phyloP scores from a whole-genome alignment of 2,113 vertebrate genomes.

The Lethenteron camtschaticum region DNA sequence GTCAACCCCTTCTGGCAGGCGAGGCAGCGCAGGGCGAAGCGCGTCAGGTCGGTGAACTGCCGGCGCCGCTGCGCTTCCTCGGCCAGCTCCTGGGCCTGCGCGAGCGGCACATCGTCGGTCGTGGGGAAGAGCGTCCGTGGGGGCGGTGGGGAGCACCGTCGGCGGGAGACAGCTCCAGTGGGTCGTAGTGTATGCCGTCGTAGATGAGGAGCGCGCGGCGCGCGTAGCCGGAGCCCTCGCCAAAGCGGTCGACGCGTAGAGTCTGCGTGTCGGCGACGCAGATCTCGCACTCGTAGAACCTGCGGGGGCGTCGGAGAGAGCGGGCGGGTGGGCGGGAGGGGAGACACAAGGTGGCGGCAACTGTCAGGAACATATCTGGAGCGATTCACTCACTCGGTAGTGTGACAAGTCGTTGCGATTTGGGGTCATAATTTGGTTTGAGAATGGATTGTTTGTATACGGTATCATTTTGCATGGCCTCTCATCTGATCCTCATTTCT shows the following conservation, averaged over 20 bases:
- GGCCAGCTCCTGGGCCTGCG: slow-evolving; percentile 68
- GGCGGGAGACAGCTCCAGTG: slow-evolving; percentile 40
- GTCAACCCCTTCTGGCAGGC: slow-evolving; percentile 79
- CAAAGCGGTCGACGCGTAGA: slow-evolving; percentile 73
- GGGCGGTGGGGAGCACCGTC: slow-evolving; percentile 32
- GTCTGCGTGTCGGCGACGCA: slow-evolving; percentile 95
- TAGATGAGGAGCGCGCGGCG: slow-evolving; percentile 79
- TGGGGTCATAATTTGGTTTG: no score
- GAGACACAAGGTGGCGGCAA: no score
- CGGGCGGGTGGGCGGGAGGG: no score
- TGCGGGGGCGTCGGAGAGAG: neutral
- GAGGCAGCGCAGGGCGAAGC: slow-evolving; percentile 71
- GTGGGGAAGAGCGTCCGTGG: slow-evolving; percentile 76
- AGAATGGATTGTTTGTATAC: no score
- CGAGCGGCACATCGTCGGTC: slow-evolving; percentile 55
- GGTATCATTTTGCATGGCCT: no score
- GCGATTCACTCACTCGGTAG: no score
- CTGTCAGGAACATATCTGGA: no score
- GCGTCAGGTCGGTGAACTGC: slow-evolving; percentile 80
- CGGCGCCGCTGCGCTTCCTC: slow-evolving; percentile 69
- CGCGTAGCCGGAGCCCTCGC: slow-evolving; percentile 66
- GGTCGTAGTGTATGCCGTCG: slow-evolving; percentile 89
- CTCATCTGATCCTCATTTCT: no score
- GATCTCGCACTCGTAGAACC: slow-evolving; percentile 87
- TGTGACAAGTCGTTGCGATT: no score